Evolutionary conservation across 2,797 vertebrate genomes (phyloP).

Genomic region (Luscinia luscinia): DNA sequence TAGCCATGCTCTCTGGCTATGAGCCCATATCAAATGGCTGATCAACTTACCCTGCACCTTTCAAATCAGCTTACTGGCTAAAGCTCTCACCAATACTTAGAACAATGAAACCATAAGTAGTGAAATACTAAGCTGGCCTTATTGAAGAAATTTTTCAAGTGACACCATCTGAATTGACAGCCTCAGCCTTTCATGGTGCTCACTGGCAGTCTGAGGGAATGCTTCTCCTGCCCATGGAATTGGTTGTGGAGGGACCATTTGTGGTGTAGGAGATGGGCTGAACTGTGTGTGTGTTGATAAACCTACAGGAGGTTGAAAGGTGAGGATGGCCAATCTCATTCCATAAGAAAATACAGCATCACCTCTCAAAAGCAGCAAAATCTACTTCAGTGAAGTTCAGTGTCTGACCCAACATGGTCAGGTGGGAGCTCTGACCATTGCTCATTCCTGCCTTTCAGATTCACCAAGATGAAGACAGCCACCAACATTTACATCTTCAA

Average conservation of each 20-base stretch:
- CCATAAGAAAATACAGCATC: fast-evolving
- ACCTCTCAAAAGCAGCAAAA: background rate
- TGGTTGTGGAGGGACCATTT: background rate
- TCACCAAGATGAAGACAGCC: slow-evolving; percentile 99
- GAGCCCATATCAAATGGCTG: background rate
- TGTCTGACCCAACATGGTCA: background rate
- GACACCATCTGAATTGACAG: background rate
- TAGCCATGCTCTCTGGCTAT: background rate
- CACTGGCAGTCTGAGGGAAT: background rate
- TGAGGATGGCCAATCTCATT: background rate
- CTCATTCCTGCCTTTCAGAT: slow-evolving; percentile 72
- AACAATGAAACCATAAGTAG: background rate
- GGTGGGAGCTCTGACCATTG: background rate
- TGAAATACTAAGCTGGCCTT: background rate
- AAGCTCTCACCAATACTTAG: background rate
- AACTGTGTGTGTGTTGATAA: background rate
- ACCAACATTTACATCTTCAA: slow-evolving; percentile 99
- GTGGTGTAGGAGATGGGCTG: background rate
- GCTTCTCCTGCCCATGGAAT: background rate
- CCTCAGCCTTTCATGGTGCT: background rate
- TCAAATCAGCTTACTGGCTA: background rate
- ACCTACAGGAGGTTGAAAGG: background rate
- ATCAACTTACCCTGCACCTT: background rate
- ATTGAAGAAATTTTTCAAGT: background rate
- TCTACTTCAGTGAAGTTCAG: background rate